Base-by-base conservation (phyloP, 2,888 invertebrate species). In the Sphecodes monilicornis region DNA sequence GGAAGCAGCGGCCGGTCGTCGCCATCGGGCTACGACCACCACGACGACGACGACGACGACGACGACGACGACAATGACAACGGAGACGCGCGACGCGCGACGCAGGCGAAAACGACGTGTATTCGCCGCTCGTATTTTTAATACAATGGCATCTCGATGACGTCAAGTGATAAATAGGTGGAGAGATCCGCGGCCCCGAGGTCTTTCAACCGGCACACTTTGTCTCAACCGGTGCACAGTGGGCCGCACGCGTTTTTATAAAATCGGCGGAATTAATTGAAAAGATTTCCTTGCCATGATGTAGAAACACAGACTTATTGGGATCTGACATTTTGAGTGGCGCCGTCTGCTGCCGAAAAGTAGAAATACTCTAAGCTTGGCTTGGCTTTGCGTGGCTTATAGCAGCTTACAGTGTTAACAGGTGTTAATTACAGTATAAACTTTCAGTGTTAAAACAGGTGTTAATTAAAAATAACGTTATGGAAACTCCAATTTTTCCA, bases 191-290 rank as follows among this genome's bases (percentile, higher is more conserved):
- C 22, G 36, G 43, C 22, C 32, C 18, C 64, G 76, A 76, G 79
- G 85, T 85, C 84, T 84, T 85, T 79, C 75, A 78, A 78, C 85
- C 78, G 80, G 36, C 77, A 78, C 76, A 57, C 77, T 80, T 85
- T 54, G 66, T n/a, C 11, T 22, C 32, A 13, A 8, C n/a, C 22
- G 22, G 18, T 1, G 39, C 39, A 18, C n/a, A 0, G 1, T 0
- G 54, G n/a, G 10, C 1, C 3, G n/a, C n/a, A n/a, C n/a, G n/a
- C n/a, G 11, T 54, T 54, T 11, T n/a, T 3, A 54, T 3, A n/a
- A n/a, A n/a, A n/a, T 18, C 2, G 50, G 0, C 22, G 50, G 50
- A 50, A 50, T 3, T 3, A 10, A 41, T 46, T 6, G 1, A 10
- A 10, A 22, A 50, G 22, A 50, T 18, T 0, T 50, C n/a, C n/a